Evolutionary conservation across 2,113 vertebrate species (phyloP).

Genomic region (Tachycineta bicolor): DNA sequence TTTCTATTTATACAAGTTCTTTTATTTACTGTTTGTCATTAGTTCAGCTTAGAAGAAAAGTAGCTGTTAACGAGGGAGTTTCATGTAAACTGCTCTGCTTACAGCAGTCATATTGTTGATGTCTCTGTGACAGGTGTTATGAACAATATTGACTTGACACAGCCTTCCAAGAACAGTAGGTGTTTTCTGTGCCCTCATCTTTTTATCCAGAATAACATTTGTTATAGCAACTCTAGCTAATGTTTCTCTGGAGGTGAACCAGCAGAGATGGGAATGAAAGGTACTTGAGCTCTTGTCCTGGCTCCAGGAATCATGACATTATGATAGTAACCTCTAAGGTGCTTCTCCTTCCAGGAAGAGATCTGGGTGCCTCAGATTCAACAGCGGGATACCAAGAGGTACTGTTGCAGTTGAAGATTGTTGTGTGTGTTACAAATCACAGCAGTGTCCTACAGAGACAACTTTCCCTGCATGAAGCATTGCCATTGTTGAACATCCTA

Average conservation of each 20-base stretch:
- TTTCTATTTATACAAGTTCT: neutral
- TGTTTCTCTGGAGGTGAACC: neutral
- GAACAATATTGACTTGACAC: neutral
- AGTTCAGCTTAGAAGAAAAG: neutral
- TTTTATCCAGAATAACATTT: neutral
- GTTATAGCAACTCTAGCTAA: neutral
- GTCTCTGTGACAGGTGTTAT: neutral
- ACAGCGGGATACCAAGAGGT: neutral
- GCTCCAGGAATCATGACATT: neutral
- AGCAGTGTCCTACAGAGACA: neutral
- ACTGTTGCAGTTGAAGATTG: neutral
- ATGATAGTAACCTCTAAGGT: neutral
- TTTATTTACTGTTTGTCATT: neutral
- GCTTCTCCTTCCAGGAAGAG: neutral
- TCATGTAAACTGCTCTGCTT: neutral
- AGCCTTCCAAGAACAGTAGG: neutral
- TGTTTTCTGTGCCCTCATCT: neutral
- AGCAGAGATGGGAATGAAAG: neutral
- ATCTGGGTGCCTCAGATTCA: neutral
- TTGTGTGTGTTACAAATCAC: rapidly evolving
- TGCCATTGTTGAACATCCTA: neutral
- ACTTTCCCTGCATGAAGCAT: rapidly evolving
- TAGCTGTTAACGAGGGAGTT: neutral
- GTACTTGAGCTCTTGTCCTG: neutral
- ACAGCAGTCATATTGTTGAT: neutral